Evolutionary conservation across 1,140 invertebrate species (phyloP).

Genomic region (Caenorhabditis remanei): DNA sequence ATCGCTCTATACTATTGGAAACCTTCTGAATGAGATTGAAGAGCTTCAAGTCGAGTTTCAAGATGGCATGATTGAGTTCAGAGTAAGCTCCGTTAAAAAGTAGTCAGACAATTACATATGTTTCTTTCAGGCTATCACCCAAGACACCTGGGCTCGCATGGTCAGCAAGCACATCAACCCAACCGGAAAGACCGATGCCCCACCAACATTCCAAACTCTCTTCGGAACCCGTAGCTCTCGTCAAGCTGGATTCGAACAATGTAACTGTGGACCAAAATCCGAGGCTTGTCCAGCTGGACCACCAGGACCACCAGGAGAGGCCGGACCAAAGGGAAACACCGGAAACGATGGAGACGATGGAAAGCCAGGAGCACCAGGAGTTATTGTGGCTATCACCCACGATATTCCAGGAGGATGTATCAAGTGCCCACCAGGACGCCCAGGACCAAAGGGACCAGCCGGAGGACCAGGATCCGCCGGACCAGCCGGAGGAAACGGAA

Average conservation of each 20-base stretch:
- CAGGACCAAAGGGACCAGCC: conserved; percentile 61
- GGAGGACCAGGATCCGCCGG: conserved; percentile 61
- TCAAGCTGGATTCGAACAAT: conserved; percentile 47
- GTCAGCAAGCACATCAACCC: conserved; percentile 61
- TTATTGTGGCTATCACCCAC: conserved; percentile 59
- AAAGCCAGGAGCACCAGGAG: conserved; percentile 62
- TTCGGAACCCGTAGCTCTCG: conserved; percentile 55
- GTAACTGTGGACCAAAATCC: conserved; percentile 63
- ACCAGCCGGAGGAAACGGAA: conserved; percentile 61
- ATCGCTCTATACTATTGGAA: conserved; percentile 32
- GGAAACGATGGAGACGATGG: conserved; percentile 63
- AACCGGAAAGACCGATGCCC: conserved; percentile 52
- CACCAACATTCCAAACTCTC: conserved; percentile 60
- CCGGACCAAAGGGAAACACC: conserved; percentile 57
- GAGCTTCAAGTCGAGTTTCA: conserved; percentile 47
- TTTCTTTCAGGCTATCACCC: conserved; percentile 42
- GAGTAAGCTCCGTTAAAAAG: conserved; percentile 9
- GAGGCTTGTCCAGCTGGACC: conserved; percentile 64
- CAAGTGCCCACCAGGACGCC: conserved; percentile 62
- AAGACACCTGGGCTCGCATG: conserved; percentile 60
- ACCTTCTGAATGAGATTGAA: conserved; percentile 54
- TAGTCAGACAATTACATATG: not conserved
- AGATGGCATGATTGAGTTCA: conserved; percentile 58
- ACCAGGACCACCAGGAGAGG: conserved; percentile 66
- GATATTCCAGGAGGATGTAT: conserved; percentile 61